A percentile compares a stretch with the other conserved stretches of the same genome.
Conservation (phyloP, 2,888 invertebrate species). For the Lasioglossum oenotherae region DNA sequence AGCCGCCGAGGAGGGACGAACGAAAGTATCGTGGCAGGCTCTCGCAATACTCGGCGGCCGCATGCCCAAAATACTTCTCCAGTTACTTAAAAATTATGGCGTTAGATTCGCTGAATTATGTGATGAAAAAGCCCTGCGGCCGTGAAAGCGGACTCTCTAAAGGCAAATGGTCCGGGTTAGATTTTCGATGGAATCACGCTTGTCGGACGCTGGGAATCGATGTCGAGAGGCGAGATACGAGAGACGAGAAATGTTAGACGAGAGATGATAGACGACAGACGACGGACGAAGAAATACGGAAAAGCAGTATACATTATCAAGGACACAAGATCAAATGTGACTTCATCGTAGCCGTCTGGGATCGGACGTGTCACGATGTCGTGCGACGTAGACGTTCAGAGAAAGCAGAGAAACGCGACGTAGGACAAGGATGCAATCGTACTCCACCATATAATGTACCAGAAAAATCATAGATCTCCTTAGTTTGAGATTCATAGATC, state of each 20-base stretch:
- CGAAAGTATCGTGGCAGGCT: conserved; percentile 44
- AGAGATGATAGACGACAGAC: neutral
- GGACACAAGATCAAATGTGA: neutral
- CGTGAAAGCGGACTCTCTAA: conserved; percentile 69
- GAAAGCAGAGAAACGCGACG: conserved; percentile 2
- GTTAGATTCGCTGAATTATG: conserved; percentile 49
- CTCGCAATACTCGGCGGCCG: conserved; percentile 47
- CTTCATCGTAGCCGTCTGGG: conserved; percentile 5
- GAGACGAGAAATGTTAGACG: neutral
- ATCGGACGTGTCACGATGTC: neutral
- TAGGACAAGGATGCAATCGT: neutral
- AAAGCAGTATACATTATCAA: neutral
- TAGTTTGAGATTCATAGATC: too few relatives aligned
- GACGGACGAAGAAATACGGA: neutral
- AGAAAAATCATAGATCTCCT: neutral
- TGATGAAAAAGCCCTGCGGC: conserved; percentile 66
- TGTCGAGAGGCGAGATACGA: neutral
- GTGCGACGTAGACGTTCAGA: neutral
- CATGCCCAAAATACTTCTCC: conserved; percentile 42
- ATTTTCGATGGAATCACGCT: conserved; percentile 55
- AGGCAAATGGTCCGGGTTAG: conserved; percentile 48
- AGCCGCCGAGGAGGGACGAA: neutral
- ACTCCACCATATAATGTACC: neutral
- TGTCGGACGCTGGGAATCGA: neutral
- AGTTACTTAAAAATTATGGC: conserved; percentile 33